Evolutionary conservation across 2,113 vertebrate genomes (phyloP), one percentile per base, ranked within the genome.

Genomic region (Caracal caracal): DNA sequence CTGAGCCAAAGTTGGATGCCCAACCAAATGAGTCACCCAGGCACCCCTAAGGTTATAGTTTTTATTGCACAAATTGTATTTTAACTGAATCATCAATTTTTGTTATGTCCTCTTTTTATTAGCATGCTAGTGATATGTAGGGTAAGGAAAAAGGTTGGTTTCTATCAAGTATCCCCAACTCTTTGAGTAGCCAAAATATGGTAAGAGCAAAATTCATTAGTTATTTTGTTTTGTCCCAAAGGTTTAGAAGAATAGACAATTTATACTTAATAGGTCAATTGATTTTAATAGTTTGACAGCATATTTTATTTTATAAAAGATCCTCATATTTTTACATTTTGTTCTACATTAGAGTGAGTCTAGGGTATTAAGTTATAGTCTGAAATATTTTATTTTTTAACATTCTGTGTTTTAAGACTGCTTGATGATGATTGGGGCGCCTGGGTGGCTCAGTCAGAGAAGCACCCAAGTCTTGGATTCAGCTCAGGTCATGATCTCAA

Each of bases 321-420:
- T 76, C 26, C 20, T 19, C 26, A 9, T 47, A 2, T 33, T 66
- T 75, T 75, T 71, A 73, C 12, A 37, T 68, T 86, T 87, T 90
- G 53, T 80, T 35, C 28, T 56, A 13, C 70, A 73, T 94, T 92
- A 63, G 40, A 94, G 12, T 84, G 37, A 66, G 59, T 80, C n/a
- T 63, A 95, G 24, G 22, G 30, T 59, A 61, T 79, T 88, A 79
- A 76, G 9, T 68, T 92, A 24, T 37, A 78, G 15, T 89, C 9
- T 78, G 22, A 56, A 92, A 87, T 65, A 81, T 51, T 71, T 49
- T 91, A 35, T 89, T 56, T 10, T 87, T 95, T 85, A 84, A 28
- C 43, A 20, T 88, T 59, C 10, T 71, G 26, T 96, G 76, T 84
- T 84, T 68, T 88, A 47, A 66, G 19, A 59, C 88, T 96, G 47